A percentile compares a stretch with the other conserved stretches of the same genome.
Evolutionary conservation across 2,113 vertebrate species (phyloP).

Genomic region (Mus pahari): DNA sequence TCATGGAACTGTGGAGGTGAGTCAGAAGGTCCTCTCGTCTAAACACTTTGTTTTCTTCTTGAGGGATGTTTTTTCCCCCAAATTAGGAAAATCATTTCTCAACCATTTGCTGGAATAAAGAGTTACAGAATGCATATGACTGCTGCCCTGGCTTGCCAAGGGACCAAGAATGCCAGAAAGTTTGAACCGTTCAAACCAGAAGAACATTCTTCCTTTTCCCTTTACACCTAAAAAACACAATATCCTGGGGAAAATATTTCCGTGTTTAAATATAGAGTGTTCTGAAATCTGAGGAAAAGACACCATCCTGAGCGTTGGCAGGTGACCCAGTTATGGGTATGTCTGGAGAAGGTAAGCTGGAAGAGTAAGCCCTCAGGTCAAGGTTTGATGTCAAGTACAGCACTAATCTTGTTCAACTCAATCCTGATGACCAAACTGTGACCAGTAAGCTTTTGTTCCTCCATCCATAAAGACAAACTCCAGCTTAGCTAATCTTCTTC

Average conservation of each 20-base stretch:
- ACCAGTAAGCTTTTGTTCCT: constrained; percentile 86
- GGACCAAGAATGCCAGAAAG: constrained; percentile 78
- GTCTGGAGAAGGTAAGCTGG: constrained; percentile 92
- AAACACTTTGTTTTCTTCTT: constrained; percentile 84
- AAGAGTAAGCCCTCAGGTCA: constrained; percentile 89
- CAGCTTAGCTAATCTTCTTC: constrained; percentile 88
- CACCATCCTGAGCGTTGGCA: constrained; percentile 91
- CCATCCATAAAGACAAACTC: constrained; percentile 88
- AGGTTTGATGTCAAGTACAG: constrained; percentile 83
- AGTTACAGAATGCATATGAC: constrained; percentile 82
- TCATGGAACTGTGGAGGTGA: constrained; percentile 17
- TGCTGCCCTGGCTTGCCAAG: constrained; percentile 73
- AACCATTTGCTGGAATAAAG: constrained; percentile 91
- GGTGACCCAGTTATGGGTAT: constrained; percentile 92
- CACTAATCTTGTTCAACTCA: constrained; percentile 83
- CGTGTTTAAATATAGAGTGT: constrained; percentile 84
- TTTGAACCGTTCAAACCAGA: constrained; percentile 56
- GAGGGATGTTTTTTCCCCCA: constrained; percentile 87
- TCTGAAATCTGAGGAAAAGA: constrained; percentile 94
- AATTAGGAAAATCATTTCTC: constrained; percentile 84
- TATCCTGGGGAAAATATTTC: constrained; percentile 84
- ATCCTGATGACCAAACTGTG: constrained; percentile 84
- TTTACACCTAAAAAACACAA: constrained; percentile 79
- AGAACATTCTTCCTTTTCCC: constrained; percentile 73
- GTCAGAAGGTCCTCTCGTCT: constrained; percentile 70